phyloP scores from a whole-genome alignment of 2,888 invertebrate genomes.

The Proisotoma minuta region DNA sequence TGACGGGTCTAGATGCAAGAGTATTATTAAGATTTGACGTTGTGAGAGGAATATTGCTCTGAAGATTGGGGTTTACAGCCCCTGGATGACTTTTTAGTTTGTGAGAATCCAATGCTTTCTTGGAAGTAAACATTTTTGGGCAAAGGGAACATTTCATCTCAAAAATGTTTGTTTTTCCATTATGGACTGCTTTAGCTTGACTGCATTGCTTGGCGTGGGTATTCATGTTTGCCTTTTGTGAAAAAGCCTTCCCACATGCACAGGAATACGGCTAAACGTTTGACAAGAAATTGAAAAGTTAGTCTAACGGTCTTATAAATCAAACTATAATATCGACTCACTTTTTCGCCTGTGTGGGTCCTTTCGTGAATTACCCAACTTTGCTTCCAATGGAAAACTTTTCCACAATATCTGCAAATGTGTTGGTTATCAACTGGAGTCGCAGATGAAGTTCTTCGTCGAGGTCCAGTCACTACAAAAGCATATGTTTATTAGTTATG shows the following conservation, averaged over 20 bases:
- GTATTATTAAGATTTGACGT: not conserved
- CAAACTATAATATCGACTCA: not conserved
- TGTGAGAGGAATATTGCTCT: not conserved
- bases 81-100: constrained; percentile 34
- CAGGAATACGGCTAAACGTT: constrained; percentile 25
- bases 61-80: constrained; percentile 16
- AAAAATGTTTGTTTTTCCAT: constrained; percentile 34
- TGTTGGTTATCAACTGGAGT: constrained; percentile 15
- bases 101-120: constrained; percentile 35
- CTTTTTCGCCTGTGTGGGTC: constrained; percentile 34
- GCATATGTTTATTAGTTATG: too few relatives aligned
- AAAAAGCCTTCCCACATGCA: constrained; percentile 25
- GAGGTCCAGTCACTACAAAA: not conserved
- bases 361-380: constrained; percentile 33
- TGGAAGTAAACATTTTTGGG: constrained; percentile 36
- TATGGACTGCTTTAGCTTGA: constrained; percentile 32
- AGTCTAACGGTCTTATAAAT: not conserved
- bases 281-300: not conserved
- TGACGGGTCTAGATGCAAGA: not conserved
- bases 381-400: constrained; percentile 37
- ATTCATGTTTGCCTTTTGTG: constrained; percentile 25
- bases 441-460: constrained; percentile 8
- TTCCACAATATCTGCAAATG: constrained; percentile 23
- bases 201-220: constrained; percentile 32
- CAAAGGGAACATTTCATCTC: constrained; percentile 37